A percentile compares a stretch with the other conserved stretches of the same genome.
Evolutionary conservation across 2,113 vertebrate species (phyloP).

Genomic region (Centropristis striata): DNA sequence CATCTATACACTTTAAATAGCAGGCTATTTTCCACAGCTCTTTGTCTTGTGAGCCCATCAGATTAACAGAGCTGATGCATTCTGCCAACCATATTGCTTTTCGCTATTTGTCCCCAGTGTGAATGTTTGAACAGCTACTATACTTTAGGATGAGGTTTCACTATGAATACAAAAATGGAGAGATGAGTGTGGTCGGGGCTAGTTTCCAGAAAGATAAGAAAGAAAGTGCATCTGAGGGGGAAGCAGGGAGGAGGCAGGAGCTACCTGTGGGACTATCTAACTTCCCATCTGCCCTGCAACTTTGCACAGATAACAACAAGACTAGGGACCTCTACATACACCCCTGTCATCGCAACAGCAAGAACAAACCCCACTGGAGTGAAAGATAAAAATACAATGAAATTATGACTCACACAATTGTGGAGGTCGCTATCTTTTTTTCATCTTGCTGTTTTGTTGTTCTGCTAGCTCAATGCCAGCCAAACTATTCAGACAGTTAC

Average conservation of each 20-base stretch:
- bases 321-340: constrained; percentile 27
- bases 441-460: constrained; percentile 12
- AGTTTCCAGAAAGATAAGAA: constrained; percentile 35
- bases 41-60: constrained; percentile 13
- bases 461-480: not conserved
- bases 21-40: constrained; percentile 18
- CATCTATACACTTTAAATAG: constrained; percentile 7
- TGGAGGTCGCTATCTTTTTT: not conserved
- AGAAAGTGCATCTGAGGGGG: constrained; percentile 6
- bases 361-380: constrained; percentile 6
- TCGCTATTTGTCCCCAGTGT: constrained; percentile 9
- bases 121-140: constrained; percentile 24
- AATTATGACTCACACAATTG: constrained; percentile 7
- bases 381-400: constrained; percentile 19
- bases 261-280: constrained; percentile 37
- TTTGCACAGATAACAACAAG: constrained; percentile 38
- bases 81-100: constrained; percentile 14
- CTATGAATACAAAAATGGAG: constrained; percentile 21
- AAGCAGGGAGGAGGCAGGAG: constrained; percentile 3
- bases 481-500: constrained; percentile 8
- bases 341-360: constrained; percentile 21
- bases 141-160: constrained; percentile 29
- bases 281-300: constrained; percentile 40
- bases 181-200: not conserved
- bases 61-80: constrained; percentile 34